Base-by-base conservation (phyloP, 2,113 vertebrate species). In the Barnardius zonarius region DNA sequence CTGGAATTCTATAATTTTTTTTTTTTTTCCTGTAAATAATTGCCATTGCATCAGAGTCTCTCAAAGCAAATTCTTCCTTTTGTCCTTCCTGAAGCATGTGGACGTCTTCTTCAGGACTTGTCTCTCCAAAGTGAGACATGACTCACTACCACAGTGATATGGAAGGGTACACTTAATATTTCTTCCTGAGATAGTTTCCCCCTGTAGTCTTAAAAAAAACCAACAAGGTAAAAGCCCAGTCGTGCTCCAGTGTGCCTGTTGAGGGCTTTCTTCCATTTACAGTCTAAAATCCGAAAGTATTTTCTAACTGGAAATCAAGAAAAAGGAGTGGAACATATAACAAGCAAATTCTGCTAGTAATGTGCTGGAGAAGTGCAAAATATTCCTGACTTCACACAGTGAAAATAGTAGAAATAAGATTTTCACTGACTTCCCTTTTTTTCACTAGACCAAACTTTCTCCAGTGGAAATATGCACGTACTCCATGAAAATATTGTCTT, bases 61-160 rank as follows among this genome's bases (percentile, higher is more conserved):
- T 61, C 30, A 76, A 64, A 90, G 17, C 1, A 66, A 51, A 73
- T 64, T 72, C 16, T 82, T 91, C 27, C 7, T 8, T 82, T 85
- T 83, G 5, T 55, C 18, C 16, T 55, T 85, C 13, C 35, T 66
- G 48, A 88, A 79, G 24, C 23, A 22, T 2, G 6, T 4, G 4
- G 4, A 62, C n/a, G 1, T 52, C 27, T 49, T 86, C 62, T 59
- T 44, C 27, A 52, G 31, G 31, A n/a, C 30, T 66, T 0, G 0
- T 55, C 31, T 55, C 54, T 7, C 13, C 48, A 20, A 8, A 76
- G 16, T 22, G 14, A 85, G 54, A 70, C 10, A 12, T 15, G 18
- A 68, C 19, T 35, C 9, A 6, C 15, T 39, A 12, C 22, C 37
- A 15, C 0, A 2, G 8, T 31, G 19, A 12, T 8, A 69, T n/a